A percentile compares a stretch with the other conserved stretches of the same genome.
Conservation (phyloP, 2,113 vertebrate genomes). For the Globicephala melas region DNA sequence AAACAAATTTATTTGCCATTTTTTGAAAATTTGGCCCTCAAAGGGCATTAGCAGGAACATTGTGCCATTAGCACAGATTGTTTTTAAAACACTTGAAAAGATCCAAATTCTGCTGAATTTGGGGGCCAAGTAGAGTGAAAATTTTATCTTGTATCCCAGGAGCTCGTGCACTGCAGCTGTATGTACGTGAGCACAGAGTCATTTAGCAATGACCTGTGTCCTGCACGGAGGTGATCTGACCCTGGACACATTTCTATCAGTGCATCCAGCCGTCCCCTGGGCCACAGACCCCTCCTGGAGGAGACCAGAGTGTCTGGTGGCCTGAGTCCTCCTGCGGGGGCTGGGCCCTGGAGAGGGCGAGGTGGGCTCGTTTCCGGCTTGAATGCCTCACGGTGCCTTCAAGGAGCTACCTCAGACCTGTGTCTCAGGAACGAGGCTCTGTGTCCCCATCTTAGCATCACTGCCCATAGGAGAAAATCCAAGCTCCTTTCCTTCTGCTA, state of each 20-base stretch:
- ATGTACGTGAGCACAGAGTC: not conserved
- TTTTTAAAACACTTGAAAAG: slow-evolving; percentile 52
- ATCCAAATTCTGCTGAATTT: slow-evolving; percentile 13
- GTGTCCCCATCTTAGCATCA: rapidly evolving
- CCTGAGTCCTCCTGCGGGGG: no score
- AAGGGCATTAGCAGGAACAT: slow-evolving; percentile 31
- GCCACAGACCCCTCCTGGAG: not conserved
- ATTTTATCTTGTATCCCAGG: not conserved
- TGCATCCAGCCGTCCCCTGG: rapidly evolving
- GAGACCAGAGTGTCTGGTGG: not conserved
- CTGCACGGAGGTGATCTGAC: no score
- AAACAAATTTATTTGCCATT: slow-evolving; percentile 35
- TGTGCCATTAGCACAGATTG: slow-evolving; percentile 55
- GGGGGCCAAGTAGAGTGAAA: slow-evolving; percentile 21
- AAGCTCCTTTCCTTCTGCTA: rapidly evolving
- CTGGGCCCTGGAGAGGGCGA: not conserved
- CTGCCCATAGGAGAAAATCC: not conserved
- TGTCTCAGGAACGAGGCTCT: not conserved
- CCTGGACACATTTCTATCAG: rapidly evolving
- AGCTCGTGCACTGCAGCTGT: not conserved
- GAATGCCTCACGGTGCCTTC: not conserved
- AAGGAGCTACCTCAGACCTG: rapidly evolving
- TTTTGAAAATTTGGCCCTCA: slow-evolving; percentile 59
- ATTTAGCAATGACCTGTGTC: not conserved
- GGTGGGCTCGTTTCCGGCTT: rapidly evolving